Evolutionary conservation across 1,140 invertebrate species (phyloP).

Genomic region (Geopemphigus sp.): DNA sequence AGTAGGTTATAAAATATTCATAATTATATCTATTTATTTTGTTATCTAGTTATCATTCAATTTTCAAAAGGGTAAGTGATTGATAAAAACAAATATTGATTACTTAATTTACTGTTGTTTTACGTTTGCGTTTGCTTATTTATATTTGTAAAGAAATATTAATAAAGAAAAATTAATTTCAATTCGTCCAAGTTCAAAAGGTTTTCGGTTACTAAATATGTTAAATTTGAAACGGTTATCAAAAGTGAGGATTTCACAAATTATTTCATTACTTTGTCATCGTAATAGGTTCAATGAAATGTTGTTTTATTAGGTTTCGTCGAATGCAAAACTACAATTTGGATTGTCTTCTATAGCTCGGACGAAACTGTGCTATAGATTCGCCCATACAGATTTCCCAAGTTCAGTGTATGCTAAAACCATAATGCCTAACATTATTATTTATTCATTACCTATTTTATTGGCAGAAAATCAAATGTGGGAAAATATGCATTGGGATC

Average conservation of each 20-base stretch:
- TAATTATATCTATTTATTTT: too few relatives aligned
- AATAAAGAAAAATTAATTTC: too few relatives aligned
- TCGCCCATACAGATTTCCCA: neutral
- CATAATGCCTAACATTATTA: neutral
- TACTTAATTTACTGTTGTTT: too few relatives aligned
- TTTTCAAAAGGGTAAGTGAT: neutral
- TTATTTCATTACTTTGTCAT: neutral
- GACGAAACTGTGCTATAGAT: neutral
- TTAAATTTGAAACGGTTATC: constrained; percentile 31
- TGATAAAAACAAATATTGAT: too few relatives aligned
- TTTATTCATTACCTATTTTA: neutral
- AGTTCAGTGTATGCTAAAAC: constrained; percentile 1
- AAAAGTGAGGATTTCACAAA: constrained; percentile 17
- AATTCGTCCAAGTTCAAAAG: neutral
- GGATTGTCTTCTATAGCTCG: neutral
- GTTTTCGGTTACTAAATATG: neutral
- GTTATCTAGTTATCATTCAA: neutral
- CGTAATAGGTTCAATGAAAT: neutral
- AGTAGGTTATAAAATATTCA: too few relatives aligned
- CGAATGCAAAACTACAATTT: neutral
- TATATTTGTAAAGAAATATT: too few relatives aligned
- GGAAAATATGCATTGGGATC: constrained; percentile 32
- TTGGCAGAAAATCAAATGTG: constrained; percentile 21
- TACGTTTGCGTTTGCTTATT: too few relatives aligned
- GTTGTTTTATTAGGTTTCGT: neutral